Conservation (phyloP, 1,140 invertebrate genomes). For the Drosophila oshimai region DNA sequence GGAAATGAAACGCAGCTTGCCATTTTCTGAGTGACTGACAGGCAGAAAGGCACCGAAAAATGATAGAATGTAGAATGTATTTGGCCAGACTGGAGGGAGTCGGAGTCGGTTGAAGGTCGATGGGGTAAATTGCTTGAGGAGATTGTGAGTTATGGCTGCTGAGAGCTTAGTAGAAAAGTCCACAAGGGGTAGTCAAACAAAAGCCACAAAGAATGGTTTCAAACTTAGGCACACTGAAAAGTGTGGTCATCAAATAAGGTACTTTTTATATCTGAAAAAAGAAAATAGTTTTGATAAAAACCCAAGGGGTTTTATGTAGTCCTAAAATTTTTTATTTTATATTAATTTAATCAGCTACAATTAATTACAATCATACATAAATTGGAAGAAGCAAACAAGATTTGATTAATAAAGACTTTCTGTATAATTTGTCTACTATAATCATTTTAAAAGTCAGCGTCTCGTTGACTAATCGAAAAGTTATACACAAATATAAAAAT, state of each 20-base stretch:
- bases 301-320: too few species aligned
- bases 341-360: too few species aligned
- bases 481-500: too few species aligned
- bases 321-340: too few species aligned
- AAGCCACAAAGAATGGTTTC: background rate
- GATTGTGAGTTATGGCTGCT: slow-evolving; percentile 17
- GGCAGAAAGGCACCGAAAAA: slow-evolving; percentile 29
- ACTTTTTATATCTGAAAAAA: background rate
- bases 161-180: background rate
- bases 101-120: slow-evolving; percentile 29
- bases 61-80: slow-evolving; percentile 25
- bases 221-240: background rate
- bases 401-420: too few species aligned
- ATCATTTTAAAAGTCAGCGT: too few species aligned
- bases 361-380: too few species aligned
- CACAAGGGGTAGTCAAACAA: background rate
- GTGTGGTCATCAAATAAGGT: too few species aligned
- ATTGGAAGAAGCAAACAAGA: too few species aligned
- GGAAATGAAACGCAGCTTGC: slow-evolving; percentile 36
- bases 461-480: too few species aligned
- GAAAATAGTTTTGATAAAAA: too few species aligned
- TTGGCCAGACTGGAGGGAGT: slow-evolving; percentile 20
- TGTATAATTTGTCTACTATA: too few species aligned
- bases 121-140: slow-evolving; percentile 13
- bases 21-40: slow-evolving; percentile 30